Evolutionary conservation across 2,113 vertebrate species (phyloP).

Genomic region (Sylvia atricapilla): DNA sequence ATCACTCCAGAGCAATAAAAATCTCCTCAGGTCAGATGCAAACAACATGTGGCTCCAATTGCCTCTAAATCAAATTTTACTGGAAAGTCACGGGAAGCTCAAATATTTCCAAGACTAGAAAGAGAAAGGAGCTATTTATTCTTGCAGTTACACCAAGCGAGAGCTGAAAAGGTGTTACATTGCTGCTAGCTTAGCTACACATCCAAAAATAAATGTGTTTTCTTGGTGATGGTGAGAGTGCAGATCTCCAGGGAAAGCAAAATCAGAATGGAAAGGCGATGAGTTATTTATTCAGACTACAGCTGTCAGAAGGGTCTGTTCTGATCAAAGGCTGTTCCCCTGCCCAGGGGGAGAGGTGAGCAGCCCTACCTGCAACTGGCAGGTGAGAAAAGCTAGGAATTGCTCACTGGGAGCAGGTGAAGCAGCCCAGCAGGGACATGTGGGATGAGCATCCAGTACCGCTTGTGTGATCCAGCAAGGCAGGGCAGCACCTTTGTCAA

Average conservation of each 20-base stretch:
- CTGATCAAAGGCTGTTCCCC: not conserved
- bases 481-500: not conserved
- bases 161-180: constrained; percentile 21
- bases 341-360: not conserved
- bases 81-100: not conserved
- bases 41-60: not conserved
- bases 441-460: not conserved
- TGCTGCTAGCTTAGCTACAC: constrained; percentile 5
- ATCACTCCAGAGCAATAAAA: not conserved
- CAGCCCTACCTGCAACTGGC: not conserved
- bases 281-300: not conserved
- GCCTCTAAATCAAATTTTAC: not conserved
- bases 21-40: not conserved
- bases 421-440: fast-evolving
- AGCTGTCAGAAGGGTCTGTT: not conserved
- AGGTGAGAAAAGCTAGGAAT: not conserved
- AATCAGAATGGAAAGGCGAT: not conserved
- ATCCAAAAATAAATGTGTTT: constrained; percentile 35
- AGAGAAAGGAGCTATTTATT: constrained; percentile 35
- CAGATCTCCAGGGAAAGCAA: not conserved
- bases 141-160: not conserved
- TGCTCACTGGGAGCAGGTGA: not conserved
- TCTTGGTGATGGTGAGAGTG: not conserved
- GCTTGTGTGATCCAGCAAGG: fast-evolving
- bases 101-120: not conserved